Conservation (phyloP, 2,888 invertebrate genomes). For the Allacma fusca region DNA sequence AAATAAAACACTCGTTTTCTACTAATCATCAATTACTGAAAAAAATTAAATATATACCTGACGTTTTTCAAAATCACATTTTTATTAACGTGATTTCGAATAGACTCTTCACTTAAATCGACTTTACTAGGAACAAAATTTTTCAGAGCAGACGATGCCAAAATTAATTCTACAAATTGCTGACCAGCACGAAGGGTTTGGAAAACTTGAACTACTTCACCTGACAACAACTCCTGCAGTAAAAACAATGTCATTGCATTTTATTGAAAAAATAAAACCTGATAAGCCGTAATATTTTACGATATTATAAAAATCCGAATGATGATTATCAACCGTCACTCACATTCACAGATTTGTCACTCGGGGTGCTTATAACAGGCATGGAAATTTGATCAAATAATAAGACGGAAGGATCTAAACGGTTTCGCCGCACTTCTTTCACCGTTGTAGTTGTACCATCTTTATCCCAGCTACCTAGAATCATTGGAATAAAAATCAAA, state of each 20-base stretch:
- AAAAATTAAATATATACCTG: conserved; percentile 51
- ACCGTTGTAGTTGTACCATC: conserved; percentile 55
- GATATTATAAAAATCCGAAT: not conserved
- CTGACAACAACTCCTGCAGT: conserved; percentile 53
- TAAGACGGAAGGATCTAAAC: conserved; percentile 60
- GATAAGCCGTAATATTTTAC: not conserved
- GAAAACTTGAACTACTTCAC: conserved; percentile 57
- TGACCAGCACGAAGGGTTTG: conserved; percentile 57
- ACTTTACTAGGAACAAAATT: conserved; percentile 49
- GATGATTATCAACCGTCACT: not conserved
- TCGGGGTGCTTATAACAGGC: conserved; percentile 59
- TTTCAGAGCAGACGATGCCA: conserved; percentile 54
- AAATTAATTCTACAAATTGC: conserved; percentile 55
- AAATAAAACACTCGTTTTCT: too few relatives aligned
- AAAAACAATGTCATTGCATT: too few relatives aligned
- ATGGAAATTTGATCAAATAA: conserved; percentile 60
- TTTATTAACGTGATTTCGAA: conserved; percentile 41
- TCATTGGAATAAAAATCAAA: not conserved
- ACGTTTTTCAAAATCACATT: conserved; percentile 35
- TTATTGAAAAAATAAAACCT: not conserved
- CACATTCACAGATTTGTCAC: conserved; percentile 56
- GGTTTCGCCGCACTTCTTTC: conserved; percentile 58
- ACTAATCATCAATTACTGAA: too few relatives aligned
- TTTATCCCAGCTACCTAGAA: conserved; percentile 60
- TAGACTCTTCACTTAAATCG: conserved; percentile 50